phyloP scores from a whole-genome alignment of 2,113 vertebrate genomes.

The Centropus unirufus region DNA sequence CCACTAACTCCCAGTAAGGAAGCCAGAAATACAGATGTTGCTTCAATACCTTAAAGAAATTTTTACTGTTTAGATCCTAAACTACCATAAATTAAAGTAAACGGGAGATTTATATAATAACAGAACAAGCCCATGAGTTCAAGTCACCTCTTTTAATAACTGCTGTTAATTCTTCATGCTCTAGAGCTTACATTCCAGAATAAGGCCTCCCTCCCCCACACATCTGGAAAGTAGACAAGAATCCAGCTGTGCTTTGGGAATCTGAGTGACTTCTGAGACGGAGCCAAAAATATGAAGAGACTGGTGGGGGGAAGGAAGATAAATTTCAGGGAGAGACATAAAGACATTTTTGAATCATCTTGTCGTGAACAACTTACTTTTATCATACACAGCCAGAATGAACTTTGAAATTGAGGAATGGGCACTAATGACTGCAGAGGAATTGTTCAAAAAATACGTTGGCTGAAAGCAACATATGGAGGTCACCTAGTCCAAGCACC shows the following conservation, averaged over 20 bases:
- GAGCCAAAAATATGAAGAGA: not conserved
- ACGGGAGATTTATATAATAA: not conserved
- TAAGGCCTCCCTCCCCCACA: not conserved
- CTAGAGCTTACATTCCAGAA: not conserved
- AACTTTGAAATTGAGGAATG: not conserved
- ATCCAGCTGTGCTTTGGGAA: not conserved
- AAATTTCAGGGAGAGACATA: not conserved
- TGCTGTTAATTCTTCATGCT: not conserved
- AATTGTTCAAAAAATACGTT: accelerated
- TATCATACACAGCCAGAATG: not conserved
- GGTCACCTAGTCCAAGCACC: accelerated
- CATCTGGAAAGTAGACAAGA: not conserved
- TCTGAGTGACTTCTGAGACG: not conserved
- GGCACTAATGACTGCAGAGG: not conserved
- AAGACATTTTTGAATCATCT: not conserved
- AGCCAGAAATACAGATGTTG: constrained; percentile 25
- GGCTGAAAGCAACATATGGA: not conserved
- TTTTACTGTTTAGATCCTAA: not conserved
- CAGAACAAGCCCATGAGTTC: not conserved
- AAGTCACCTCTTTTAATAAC: not conserved
- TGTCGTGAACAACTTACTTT: not conserved
- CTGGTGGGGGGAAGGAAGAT: not conserved
- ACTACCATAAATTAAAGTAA: not conserved
- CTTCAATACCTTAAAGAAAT: not conserved
- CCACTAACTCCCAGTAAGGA: constrained; percentile 15